Conservation (phyloP, 2,888 invertebrate genomes). For the Plutella xylostella region DNA sequence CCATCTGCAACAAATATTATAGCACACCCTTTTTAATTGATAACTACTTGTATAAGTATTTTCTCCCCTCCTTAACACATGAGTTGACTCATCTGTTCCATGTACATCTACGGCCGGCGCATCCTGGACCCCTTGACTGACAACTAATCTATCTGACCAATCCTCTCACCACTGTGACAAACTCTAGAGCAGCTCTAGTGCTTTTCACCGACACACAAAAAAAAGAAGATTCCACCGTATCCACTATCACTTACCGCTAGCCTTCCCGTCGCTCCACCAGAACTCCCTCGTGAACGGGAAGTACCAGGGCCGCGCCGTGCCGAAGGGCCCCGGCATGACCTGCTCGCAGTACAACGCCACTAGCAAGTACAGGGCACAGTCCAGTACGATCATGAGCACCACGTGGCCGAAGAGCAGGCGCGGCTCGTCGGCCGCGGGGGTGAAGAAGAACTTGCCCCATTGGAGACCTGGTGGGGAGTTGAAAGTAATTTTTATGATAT, state of each 20-base stretch:
- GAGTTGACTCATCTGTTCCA: too few relatives aligned
- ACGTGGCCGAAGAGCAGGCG: constrained; percentile 76
- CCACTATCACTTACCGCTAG: not conserved
- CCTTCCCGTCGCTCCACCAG: constrained; percentile 44
- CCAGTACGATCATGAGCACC: constrained; percentile 78
- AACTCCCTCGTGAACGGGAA: constrained; percentile 77
- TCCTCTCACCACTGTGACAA: too few relatives aligned
- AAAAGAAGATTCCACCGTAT: not conserved
- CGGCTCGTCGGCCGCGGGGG: constrained; percentile 78
- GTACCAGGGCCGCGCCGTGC: constrained; percentile 86
- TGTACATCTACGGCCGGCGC: too few relatives aligned
- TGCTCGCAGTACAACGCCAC: constrained; percentile 90
- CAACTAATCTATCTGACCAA: too few relatives aligned
- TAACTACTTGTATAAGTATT: too few relatives aligned
- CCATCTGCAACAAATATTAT: too few relatives aligned
- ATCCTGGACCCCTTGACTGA: too few relatives aligned
- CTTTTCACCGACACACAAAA: too few relatives aligned
- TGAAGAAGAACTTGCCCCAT: constrained; percentile 73
- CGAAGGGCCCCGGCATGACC: constrained; percentile 87
- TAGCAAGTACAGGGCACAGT: constrained; percentile 76
- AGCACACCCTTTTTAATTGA: too few relatives aligned
- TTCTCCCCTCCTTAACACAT: too few relatives aligned
- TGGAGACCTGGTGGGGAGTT: constrained; percentile 58
- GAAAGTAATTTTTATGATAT: too few relatives aligned
- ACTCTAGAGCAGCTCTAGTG: too few relatives aligned